A percentile compares a stretch with the other conserved stretches of the same genome.
These are phyloP conservation scores for Xenopus petersii DNA, from an alignment of 2,797 vertebrate species.

Conservation along the genomic window DNA sequence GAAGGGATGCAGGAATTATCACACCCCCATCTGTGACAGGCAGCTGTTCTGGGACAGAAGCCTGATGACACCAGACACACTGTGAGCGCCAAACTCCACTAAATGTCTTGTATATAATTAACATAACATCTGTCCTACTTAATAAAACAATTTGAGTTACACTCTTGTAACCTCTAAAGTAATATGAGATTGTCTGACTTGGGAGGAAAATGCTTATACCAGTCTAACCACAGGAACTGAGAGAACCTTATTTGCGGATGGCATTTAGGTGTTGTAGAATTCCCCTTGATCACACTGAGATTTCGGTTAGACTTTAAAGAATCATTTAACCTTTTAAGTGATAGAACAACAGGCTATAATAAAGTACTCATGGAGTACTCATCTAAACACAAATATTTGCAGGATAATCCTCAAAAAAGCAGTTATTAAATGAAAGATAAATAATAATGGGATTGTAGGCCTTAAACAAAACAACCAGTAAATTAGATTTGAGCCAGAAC, in stretches of 20 bases:
- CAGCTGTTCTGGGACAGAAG: constrained; percentile 48
- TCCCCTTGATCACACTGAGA: too few species aligned
- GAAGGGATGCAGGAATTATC: constrained; percentile 17
- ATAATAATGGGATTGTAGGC: too few species aligned
- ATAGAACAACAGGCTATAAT: too few species aligned
- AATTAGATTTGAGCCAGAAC: too few species aligned
- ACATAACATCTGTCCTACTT: constrained; percentile 48
- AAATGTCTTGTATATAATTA: constrained; percentile 50
- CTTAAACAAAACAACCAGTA: too few species aligned
- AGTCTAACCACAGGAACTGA: constrained; percentile 32
- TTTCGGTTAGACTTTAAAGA: too few species aligned
- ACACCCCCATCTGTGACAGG: constrained; percentile 49
- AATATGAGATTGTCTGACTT: constrained; percentile 24
- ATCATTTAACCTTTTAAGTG: too few species aligned
- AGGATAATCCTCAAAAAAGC: too few species aligned
- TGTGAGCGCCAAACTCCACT: constrained; percentile 45
- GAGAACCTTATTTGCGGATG: background rate
- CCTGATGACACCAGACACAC: constrained; percentile 51
- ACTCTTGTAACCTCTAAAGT: constrained; percentile 22
- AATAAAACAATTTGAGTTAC: constrained; percentile 33
- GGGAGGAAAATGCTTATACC: constrained; percentile 30
- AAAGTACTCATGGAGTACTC: too few species aligned
- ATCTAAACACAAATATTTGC: too few species aligned
- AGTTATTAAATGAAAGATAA: too few species aligned
- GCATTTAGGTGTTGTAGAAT: too few species aligned